Base-by-base conservation (phyloP, 2,888 invertebrate species). In the Saturnia pavonia region DNA sequence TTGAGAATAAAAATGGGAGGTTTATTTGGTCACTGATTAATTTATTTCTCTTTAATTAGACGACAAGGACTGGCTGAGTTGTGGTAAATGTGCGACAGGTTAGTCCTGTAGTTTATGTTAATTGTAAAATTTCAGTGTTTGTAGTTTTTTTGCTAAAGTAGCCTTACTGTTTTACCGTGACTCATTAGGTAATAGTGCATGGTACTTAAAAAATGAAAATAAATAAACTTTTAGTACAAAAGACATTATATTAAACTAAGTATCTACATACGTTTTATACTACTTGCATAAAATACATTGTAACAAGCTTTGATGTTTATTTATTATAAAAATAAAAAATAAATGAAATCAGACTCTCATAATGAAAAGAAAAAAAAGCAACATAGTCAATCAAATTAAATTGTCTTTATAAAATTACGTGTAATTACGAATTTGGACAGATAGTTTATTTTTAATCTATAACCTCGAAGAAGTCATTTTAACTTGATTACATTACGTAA, bases 51-150 rank as follows among this genome's bases (percentile, higher is more conserved):
- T 73, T 82, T 25, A 80, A 87, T 84, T 89, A 94, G 93, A 94
- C 88, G 94, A 94, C 93, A 93, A 94, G 92, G 94, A 94, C 85
- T 94, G 94, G 93, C 86, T 93, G 90, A 90, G 88, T 92, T 93
- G 92, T 91, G 92, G 93, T 86, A 94, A 93, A 91, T 85, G 85
- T 85, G 88, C 88, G 80, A 88, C 92, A 93, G 94, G 94, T 94
- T 91, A 92, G 94, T 93, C 88, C 40, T 72, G 67, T 72, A 74
- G 72, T 74, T 70, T 69, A 68, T 74, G 27, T 60, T 60, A 25
- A 16, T 60, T 60, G 54, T 54, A n/a, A 22, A 60, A 60, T 27
- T 12, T 12, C 25, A 12, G 9, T 57, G 12, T 57, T 9, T 60
- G 27, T 60, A 60, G 14, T 27, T 27, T 27, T 27, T 60, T n/a